Conservation (phyloP, 2,113 vertebrate genomes). For the Laticauda colubrina region DNA sequence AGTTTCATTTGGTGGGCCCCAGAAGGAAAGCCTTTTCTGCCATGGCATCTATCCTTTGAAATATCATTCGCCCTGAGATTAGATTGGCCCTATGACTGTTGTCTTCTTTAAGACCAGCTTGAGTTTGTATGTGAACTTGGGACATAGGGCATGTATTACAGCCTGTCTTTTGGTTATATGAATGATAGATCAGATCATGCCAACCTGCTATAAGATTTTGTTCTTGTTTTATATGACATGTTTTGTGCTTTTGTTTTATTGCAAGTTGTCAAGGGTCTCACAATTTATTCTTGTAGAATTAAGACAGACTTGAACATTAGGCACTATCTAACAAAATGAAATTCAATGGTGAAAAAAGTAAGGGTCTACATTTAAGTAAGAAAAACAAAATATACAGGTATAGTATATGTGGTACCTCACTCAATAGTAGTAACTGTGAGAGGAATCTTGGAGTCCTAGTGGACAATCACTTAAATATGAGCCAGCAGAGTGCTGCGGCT, state of each 20-base stretch:
- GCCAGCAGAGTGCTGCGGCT: no score
- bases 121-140: background rate
- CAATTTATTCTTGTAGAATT: background rate
- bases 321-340: no score
- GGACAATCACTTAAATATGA: no score
- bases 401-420: no score
- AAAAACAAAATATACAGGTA: no score
- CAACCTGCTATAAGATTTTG: background rate
- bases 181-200: background rate
- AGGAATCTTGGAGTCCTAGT: no score
- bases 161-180: background rate
- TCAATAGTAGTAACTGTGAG: no score
- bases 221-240: background rate
- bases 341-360: no score
- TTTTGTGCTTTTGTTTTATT: background rate
- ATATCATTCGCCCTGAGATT: background rate
- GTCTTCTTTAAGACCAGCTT: background rate
- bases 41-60: background rate
- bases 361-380: no score
- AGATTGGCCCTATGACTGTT: background rate
- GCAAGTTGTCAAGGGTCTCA: background rate
- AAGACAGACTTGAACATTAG: background rate
- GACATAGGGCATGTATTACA: background rate
- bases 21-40: background rate
- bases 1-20: background rate